Evolutionary conservation across 2,888 invertebrate species (phyloP).

Genomic region (Sycophila texana): DNA sequence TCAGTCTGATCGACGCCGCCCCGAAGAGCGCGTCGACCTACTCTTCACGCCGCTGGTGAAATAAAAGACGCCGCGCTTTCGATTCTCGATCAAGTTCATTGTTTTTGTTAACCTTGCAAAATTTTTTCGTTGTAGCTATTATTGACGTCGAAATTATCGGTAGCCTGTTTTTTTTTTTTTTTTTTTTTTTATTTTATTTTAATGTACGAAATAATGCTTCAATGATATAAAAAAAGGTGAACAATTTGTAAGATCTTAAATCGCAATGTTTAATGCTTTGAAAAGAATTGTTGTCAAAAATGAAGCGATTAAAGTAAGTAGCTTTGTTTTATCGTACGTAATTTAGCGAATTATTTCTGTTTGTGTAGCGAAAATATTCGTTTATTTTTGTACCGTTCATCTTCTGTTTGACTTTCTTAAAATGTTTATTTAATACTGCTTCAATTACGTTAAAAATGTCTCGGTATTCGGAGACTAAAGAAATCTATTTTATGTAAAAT

Average conservation of each 20-base stretch:
- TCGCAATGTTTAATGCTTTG: conserved; percentile 37
- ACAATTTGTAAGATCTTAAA: not conserved
- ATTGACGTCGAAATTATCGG: conserved; percentile 4
- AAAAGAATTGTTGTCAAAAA: conserved; percentile 30
- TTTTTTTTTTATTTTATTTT: not conserved
- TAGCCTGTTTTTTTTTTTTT: not conserved
- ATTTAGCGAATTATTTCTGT: too few species aligned
- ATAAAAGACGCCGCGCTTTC: conserved; percentile 27
- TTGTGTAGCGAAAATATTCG: too few species aligned
- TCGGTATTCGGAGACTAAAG: too few species aligned
- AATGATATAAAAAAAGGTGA: not conserved
- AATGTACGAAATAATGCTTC: too few species aligned
- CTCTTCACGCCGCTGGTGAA: not conserved
- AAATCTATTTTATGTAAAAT: too few species aligned
- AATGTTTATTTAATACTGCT: too few species aligned
- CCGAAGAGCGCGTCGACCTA: conserved; percentile 30
- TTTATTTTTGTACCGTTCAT: too few species aligned
- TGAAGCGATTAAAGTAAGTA: conserved; percentile 44
- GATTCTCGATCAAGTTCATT: not conserved
- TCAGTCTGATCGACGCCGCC: conserved; percentile 42
- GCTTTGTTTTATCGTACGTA: not conserved
- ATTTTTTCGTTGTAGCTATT: not conserved
- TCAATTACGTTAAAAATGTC: too few species aligned
- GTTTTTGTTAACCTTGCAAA: not conserved
- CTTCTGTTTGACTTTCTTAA: too few species aligned